Conservation (phyloP, 1,140 invertebrate genomes). For the Subanguina moxae region DNA sequence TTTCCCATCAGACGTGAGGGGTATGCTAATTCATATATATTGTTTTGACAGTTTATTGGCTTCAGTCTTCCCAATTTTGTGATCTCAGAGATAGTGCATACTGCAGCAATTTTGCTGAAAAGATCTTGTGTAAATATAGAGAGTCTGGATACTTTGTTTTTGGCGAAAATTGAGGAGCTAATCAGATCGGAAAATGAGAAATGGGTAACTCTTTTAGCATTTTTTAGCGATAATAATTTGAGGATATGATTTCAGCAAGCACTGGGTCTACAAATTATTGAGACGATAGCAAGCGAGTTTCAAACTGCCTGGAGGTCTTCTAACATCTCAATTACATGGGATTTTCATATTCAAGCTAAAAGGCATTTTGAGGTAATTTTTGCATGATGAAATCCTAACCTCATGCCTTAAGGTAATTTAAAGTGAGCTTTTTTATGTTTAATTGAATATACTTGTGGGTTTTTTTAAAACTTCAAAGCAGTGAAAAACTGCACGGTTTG, state of each 20-base stretch:
- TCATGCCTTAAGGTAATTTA: too few relatives aligned
- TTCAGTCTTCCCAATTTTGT: conserved; percentile 28
- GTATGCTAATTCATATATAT: not conserved
- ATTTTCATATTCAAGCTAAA: conserved; percentile 28
- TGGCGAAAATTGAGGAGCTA: conserved; percentile 14
- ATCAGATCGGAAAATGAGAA: conserved; percentile 19
- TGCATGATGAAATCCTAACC: too few relatives aligned
- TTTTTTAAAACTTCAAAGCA: too few relatives aligned
- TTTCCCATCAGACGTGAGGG: conserved; percentile 18
- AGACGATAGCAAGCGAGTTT: conserved; percentile 26
- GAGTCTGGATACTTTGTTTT: conserved; percentile 7
- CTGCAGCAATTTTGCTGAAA: conserved; percentile 2
- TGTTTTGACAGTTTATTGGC: not conserved
- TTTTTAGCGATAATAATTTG: too few relatives aligned
- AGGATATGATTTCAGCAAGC: conserved; percentile 16
- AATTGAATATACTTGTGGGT: too few relatives aligned
- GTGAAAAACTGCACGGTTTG: too few relatives aligned
- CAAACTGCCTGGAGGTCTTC: conserved; percentile 23
- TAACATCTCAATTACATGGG: conserved; percentile 23
- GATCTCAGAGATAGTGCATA: conserved; percentile 14
- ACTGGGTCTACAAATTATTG: conserved; percentile 28
- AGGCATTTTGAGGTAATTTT: conserved; percentile 20
- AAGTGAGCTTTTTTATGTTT: too few relatives aligned
- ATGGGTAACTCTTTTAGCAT: conserved; percentile 1
- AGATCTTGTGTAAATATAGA: not conserved